phyloP scores from a whole-genome alignment of 2,888 invertebrate genomes.

The Trissolcus japonicus region DNA sequence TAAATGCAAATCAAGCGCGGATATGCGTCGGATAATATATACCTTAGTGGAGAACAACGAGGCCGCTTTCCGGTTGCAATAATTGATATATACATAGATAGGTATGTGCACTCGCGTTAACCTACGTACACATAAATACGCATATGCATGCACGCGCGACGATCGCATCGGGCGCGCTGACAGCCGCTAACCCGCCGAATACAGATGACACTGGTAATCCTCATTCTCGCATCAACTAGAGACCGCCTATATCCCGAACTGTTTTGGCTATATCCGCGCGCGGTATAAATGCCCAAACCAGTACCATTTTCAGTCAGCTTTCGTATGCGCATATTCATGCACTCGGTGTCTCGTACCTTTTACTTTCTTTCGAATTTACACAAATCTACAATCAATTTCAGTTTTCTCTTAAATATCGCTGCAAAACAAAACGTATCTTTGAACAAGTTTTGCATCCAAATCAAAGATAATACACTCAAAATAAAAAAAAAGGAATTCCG shows the following conservation, averaged over 20 bases:
- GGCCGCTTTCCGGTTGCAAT: slow-evolving; percentile 62
- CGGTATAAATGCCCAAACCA: slow-evolving; percentile 29
- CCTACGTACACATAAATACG: slow-evolving; percentile 38
- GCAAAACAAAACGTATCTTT: background rate
- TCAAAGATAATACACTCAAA: too few relatives aligned
- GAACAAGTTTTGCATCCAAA: background rate
- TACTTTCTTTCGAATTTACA: slow-evolving; percentile 29
- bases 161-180: slow-evolving; percentile 71
- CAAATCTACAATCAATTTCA: slow-evolving; percentile 33
- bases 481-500: too few relatives aligned
- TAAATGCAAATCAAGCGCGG: slow-evolving; percentile 54
- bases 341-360: slow-evolving; percentile 34
- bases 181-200: slow-evolving; percentile 73
- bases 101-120: background rate
- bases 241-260: slow-evolving; percentile 68
- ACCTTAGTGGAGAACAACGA: slow-evolving; percentile 51
- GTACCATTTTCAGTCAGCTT: slow-evolving; percentile 55
- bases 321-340: slow-evolving; percentile 37
- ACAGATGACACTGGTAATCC: slow-evolving; percentile 70
- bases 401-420: background rate
- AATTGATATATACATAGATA: slow-evolving; percentile 70
- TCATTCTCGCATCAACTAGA: slow-evolving; percentile 72
- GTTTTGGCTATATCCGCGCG: slow-evolving; percentile 13
- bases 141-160: slow-evolving; percentile 32
- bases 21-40: slow-evolving; percentile 50